These are phyloP conservation scores for Anhinga anhinga DNA, from an alignment of 2,113 vertebrate species.

Conservation along the genomic window DNA sequence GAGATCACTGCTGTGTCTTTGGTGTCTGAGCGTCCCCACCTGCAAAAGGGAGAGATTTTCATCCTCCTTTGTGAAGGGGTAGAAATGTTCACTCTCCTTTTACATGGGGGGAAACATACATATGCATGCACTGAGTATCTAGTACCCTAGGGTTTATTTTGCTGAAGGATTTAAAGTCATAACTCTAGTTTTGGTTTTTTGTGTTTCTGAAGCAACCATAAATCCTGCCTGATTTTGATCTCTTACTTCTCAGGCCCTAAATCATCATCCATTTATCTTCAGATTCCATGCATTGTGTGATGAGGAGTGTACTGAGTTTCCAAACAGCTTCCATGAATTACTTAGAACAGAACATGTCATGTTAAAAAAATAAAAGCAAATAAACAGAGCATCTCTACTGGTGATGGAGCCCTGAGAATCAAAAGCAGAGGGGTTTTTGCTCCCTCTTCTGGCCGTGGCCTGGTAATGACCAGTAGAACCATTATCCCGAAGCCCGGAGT, in stretches of 20 bases:
- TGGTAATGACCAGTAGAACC: not conserved
- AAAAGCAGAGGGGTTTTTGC: not conserved
- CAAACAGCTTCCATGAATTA: constrained; percentile 31
- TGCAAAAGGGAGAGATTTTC: not conserved
- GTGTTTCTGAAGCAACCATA: not conserved
- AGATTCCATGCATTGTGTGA: not conserved
- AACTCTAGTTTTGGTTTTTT: not conserved
- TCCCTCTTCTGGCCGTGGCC: not conserved
- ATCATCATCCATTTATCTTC: not conserved
- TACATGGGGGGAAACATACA: not conserved
- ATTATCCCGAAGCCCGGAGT: not conserved
- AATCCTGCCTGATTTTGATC: constrained; percentile 4
- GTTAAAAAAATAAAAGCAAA: not conserved
- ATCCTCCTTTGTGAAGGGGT: not conserved
- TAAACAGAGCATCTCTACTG: not conserved
- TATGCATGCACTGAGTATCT: not conserved
- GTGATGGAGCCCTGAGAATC: not conserved
- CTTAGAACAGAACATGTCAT: not conserved
- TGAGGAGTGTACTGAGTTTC: constrained; percentile 2
- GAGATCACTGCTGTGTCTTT: not conserved
- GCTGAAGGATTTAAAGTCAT: not conserved
- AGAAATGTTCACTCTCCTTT: not conserved
- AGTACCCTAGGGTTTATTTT: not conserved
- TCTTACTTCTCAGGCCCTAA: not conserved
- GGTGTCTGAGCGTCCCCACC: not conserved